Percentiles rank a stretch among this genome's conserved stretches.
Conservation (phyloP, 2,888 invertebrate species). For the Cryptus armator region DNA sequence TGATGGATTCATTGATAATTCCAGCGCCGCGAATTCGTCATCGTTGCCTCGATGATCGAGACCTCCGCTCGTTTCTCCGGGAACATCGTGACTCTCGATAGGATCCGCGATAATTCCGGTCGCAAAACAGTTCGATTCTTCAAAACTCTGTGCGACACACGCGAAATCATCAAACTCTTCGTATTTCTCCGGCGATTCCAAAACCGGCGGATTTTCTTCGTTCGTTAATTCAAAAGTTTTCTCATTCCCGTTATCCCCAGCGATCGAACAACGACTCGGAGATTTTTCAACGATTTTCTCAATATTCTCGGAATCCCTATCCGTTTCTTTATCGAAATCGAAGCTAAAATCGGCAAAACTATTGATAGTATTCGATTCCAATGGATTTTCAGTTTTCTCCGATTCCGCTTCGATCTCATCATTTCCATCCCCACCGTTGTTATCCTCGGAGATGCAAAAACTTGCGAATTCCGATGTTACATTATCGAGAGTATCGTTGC, state of each 20-base stretch:
- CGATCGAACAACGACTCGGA: neutral
- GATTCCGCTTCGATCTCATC: constrained; percentile 65
- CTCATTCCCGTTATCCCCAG: constrained; percentile 3
- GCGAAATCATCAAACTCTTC: constrained; percentile 43
- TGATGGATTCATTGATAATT: constrained; percentile 57
- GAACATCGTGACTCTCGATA: constrained; percentile 14
- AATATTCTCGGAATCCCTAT: constrained; percentile 56
- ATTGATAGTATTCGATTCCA: constrained; percentile 61
- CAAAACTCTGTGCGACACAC: constrained; percentile 1
- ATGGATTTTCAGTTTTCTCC: constrained; percentile 58
- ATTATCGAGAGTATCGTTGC: constrained; percentile 57
- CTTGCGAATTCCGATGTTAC: constrained; percentile 66
- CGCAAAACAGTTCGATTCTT: constrained; percentile 25
- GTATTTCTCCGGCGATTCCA: constrained; percentile 32
- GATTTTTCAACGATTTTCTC: constrained; percentile 57
- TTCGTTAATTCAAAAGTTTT: constrained; percentile 45
- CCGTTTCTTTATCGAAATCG: constrained; percentile 62
- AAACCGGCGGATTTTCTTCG: constrained; percentile 47
- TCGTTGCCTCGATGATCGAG: constrained; percentile 1
- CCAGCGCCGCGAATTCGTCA: constrained; percentile 11
- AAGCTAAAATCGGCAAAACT: constrained; percentile 72
- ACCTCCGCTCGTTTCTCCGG: constrained; percentile 40
- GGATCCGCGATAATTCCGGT: constrained; percentile 24
- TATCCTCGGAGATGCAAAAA: constrained; percentile 67
- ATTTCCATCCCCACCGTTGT: constrained; percentile 57